Conservation (phyloP, 2,113 vertebrate genomes). For the Melierax canorus region DNA sequence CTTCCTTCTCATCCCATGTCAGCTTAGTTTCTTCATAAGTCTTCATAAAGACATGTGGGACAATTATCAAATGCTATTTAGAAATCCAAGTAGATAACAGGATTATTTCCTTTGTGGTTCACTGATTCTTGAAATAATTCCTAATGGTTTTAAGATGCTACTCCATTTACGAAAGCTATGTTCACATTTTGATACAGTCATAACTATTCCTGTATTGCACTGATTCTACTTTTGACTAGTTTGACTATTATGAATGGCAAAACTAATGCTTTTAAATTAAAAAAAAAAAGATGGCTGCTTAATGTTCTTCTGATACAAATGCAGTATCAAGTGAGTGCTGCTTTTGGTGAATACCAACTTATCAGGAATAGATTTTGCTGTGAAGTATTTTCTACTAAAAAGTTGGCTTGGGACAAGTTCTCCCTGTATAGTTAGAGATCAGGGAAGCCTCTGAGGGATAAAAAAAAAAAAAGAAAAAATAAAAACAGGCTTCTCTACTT, state of each 20-base stretch:
- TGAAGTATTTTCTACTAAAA: neutral
- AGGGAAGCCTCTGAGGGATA: neutral
- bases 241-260: neutral
- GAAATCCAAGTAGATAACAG: neutral
- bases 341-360: neutral
- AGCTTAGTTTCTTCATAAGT: neutral
- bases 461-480: neutral
- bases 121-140: neutral
- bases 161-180: neutral
- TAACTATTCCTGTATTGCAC: neutral
- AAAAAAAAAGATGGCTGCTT: neutral
- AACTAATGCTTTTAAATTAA: neutral
- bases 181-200: neutral
- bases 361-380: neutral
- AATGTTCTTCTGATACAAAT: neutral
- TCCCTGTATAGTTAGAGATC: neutral
- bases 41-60: neutral
- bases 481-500: neutral
- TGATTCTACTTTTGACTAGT: neutral
- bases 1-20: neutral
- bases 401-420: neutral
- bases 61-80: neutral
- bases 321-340: neutral
- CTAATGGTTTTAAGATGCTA: neutral
- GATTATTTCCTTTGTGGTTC: neutral